Evolutionary conservation across 2,113 vertebrate genomes (phyloP).

Genomic region (Dasypus novemcinctus): DNA sequence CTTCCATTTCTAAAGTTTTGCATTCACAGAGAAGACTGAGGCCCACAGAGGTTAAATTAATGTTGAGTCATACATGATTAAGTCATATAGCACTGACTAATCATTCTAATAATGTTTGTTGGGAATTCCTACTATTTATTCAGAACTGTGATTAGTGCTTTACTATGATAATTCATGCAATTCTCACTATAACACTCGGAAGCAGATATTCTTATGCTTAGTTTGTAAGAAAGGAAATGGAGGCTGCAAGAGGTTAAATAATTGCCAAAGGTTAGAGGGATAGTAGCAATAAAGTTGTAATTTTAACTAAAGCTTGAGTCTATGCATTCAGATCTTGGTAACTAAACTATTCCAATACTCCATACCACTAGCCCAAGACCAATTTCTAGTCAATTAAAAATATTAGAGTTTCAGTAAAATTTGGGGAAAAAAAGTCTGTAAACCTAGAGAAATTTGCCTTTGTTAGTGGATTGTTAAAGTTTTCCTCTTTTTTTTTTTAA

Average conservation of each 20-base stretch:
- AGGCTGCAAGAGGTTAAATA: background rate
- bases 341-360: background rate
- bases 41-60: background rate
- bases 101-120: background rate
- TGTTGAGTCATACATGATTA: background rate
- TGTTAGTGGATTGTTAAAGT: background rate
- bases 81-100: background rate
- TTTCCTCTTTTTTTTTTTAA: slow-evolving; percentile 20
- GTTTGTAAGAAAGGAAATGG: background rate
- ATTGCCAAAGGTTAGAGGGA: background rate
- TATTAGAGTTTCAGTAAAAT: slow-evolving; percentile 12
- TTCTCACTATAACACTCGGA: background rate
- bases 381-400: background rate
- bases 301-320: background rate
- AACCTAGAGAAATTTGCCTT: background rate
- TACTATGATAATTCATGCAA: background rate
- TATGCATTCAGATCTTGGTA: background rate
- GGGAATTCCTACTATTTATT: background rate
- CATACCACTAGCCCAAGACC: background rate
- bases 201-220: background rate
- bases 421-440: background rate
- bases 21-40: background rate
- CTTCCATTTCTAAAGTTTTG: background rate
- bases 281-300: background rate
- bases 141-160: background rate